Evolutionary conservation across 1,140 invertebrate species (phyloP).

Genomic region (Papilio polytes): DNA sequence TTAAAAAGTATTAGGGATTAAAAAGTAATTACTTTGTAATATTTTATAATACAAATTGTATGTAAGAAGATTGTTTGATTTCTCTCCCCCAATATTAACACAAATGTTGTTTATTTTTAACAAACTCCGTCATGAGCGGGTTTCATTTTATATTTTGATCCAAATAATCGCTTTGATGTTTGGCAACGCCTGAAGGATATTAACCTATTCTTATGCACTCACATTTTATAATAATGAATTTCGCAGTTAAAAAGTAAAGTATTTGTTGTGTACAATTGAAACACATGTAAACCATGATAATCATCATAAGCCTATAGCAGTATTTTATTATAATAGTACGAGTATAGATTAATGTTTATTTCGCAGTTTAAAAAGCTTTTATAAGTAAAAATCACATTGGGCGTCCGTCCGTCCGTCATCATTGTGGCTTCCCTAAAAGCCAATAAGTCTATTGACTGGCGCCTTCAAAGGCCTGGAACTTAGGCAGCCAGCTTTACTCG

Average conservation of each 20-base stretch:
- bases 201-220: not conserved
- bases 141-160: not conserved
- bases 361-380: not conserved
- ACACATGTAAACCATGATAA: too few relatives aligned
- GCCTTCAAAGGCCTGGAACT: too few relatives aligned
- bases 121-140: not conserved
- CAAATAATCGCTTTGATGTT: conserved; percentile 2
- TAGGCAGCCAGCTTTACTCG: too few relatives aligned
- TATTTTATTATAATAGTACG: too few relatives aligned
- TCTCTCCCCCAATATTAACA: not conserved
- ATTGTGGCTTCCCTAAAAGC: not conserved
- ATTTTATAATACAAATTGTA: not conserved
- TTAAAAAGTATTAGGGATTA: not conserved
- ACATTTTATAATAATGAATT: not conserved
- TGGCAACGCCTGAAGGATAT: not conserved
- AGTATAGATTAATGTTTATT: too few relatives aligned
- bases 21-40: not conserved
- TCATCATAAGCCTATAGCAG: too few relatives aligned
- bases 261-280: too few relatives aligned
- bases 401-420: not conserved
- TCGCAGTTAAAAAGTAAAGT: too few relatives aligned
- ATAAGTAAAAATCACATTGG: not conserved
- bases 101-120: conserved; percentile 1
- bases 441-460: not conserved
- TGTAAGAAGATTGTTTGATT: not conserved